Evolutionary conservation across 1,140 invertebrate species (phyloP).

Genomic region (Venturia canescens): DNA sequence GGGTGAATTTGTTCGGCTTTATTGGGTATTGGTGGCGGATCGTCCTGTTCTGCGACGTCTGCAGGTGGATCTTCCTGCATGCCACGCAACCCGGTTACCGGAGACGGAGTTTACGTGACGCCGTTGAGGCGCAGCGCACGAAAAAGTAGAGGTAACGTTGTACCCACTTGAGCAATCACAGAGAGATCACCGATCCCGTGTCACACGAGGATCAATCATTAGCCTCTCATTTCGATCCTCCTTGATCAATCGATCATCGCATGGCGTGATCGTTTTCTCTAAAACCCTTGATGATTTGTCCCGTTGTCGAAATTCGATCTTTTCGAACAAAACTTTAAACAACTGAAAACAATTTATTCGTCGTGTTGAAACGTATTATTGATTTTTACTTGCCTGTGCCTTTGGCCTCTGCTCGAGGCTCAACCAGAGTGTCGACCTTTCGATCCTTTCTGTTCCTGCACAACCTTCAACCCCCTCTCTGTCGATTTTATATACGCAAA

Average conservation of each 20-base stretch:
- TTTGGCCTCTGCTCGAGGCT: neutral
- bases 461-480: slow-evolving; percentile 1
- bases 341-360: slow-evolving; percentile 15
- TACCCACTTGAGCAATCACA: slow-evolving; percentile 48
- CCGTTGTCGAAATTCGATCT: slow-evolving; percentile 1
- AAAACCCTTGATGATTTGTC: neutral
- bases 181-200: slow-evolving; percentile 9
- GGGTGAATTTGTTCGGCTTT: slow-evolving; percentile 67
- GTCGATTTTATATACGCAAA: slow-evolving; percentile 5
- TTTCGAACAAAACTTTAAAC: neutral
- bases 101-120: slow-evolving; percentile 77
- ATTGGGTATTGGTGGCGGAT: slow-evolving; percentile 62
- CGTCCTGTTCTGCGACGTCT: slow-evolving; percentile 62
- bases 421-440: slow-evolving; percentile 46
- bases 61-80: slow-evolving; percentile 74
- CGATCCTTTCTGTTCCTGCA: slow-evolving; percentile 43
- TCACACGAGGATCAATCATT: slow-evolving; percentile 24
- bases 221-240: neutral
- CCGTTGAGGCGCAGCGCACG: slow-evolving; percentile 72
- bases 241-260: neutral
- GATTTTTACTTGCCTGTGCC: slow-evolving; percentile 15
- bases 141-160: slow-evolving; percentile 74
- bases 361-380: slow-evolving; percentile 25
- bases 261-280: neutral
- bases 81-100: slow-evolving; percentile 79